Percentiles rank a stretch among this genome's conserved stretches.
Conservation (phyloP, 2,113 vertebrate species). For the Indicator maculatus region DNA sequence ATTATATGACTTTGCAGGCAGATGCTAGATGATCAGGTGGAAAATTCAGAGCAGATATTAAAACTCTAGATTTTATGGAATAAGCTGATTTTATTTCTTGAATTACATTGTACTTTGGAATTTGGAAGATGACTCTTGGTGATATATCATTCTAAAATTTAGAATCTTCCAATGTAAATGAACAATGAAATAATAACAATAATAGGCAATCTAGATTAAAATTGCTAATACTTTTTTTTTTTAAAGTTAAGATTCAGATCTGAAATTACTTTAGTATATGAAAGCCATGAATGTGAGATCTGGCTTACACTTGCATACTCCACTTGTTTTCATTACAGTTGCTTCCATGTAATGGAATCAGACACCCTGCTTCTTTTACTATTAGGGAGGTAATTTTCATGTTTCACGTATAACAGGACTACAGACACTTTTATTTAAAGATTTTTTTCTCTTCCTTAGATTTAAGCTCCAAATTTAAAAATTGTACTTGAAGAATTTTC, state of each 20-base stretch:
- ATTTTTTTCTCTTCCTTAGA: neutral
- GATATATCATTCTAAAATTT: neutral
- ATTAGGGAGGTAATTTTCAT: neutral
- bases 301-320: neutral
- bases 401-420: neutral
- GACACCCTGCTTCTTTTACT: neutral
- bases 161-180: neutral
- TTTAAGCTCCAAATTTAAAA: neutral
- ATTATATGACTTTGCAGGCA: neutral
- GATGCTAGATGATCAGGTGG: rapidly evolving
- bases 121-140: neutral
- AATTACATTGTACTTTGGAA: neutral
- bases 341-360: neutral
- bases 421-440: neutral
- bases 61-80: neutral
- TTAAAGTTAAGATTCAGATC: neutral
- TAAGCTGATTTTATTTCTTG: neutral
- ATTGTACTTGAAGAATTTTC: neutral
- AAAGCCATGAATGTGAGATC: neutral
- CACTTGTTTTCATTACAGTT: neutral
- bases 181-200: neutral
- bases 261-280: neutral
- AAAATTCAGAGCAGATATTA: neutral
- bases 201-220: neutral
- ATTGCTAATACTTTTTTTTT: neutral